Percentiles rank a stretch among this genome's conserved stretches.
Evolutionary conservation across 2,113 vertebrate genomes (phyloP).

Genomic region (Syngnathoides biaculeatus): DNA sequence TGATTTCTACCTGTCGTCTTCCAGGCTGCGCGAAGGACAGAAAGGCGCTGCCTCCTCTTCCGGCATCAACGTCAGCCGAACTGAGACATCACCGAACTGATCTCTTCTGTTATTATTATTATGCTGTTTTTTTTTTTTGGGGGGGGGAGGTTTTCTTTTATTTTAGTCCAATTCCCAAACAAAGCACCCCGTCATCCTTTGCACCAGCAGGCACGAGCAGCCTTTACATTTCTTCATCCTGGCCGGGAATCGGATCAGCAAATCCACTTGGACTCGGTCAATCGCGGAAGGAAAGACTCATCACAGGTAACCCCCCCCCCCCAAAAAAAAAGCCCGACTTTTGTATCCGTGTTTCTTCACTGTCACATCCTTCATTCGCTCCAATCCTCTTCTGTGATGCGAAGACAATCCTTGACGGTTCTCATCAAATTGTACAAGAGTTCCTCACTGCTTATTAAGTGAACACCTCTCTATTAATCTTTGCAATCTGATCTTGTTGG

Average conservation of each 20-base stretch:
- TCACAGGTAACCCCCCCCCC: too few relatives aligned
- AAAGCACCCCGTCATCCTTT: constrained; percentile 59
- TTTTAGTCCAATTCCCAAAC: constrained; percentile 50
- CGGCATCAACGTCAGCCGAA: constrained; percentile 57
- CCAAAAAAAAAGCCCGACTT: constrained; percentile 1
- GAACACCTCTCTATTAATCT: constrained; percentile 62
- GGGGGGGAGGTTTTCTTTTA: too few relatives aligned
- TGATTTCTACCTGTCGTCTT: constrained; percentile 39
- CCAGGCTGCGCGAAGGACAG: constrained; percentile 37
- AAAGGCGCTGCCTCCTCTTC: constrained; percentile 46
- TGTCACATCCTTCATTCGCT: constrained; percentile 35
- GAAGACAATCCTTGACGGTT: constrained; percentile 36
- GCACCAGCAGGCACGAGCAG: constrained; percentile 35
- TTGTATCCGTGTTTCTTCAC: constrained; percentile 46
- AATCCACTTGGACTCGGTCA: background rate
- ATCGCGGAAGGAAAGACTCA: too few relatives aligned
- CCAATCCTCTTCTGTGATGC: constrained; percentile 30
- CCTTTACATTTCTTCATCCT: constrained; percentile 67
- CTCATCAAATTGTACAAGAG: constrained; percentile 33
- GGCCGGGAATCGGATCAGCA: background rate
- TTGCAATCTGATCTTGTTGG: constrained; percentile 71
- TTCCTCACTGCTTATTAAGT: constrained; percentile 45
- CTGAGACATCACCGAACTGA: constrained; percentile 63
- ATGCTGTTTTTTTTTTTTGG: too few relatives aligned
- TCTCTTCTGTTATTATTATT: constrained; percentile 47